Evolutionary conservation across 2,113 vertebrate species (phyloP), one percentile per base, ranked within the genome.

Genomic region (Aleadryas rufinucha): DNA sequence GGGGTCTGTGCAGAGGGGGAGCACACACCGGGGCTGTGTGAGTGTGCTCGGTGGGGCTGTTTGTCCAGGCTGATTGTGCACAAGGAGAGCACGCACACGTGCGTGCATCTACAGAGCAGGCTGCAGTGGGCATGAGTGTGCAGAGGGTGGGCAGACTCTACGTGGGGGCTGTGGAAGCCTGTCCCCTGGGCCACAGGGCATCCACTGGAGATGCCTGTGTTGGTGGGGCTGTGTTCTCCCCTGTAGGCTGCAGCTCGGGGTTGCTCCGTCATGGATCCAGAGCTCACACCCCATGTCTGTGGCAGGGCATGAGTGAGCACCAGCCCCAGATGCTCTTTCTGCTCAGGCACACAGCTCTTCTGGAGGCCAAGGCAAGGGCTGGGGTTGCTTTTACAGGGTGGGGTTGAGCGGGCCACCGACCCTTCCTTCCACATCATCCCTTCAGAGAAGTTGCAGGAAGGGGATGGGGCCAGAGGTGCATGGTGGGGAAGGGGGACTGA

Each of bases 361-460:
- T 1, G 4, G 33, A 9, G 6, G 2, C 3, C 0, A 4, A 30
- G 13, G 13, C 0, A 0, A 27, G 30, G 13, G 3, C 39, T 3
- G 1, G 26, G 12, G 16, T 49, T 61, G 30, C 23, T 4, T 10
- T 27, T 6, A 2, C 2, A 11, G 11, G 26, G 14, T 35, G 30
- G 28, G 3, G 11, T 11, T 72, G 14, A 2, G 22, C 6, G 0
- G 6, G 8, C 5, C 52, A 71, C 12, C 37, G 39, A 16, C 15
- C 9, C 30, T 74, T 85, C 26, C 9, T 75, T 31, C 42, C 27
- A 1, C 15, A 15, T 65, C 2, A 1, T 42, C 22, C 23, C 8
- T 39, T 70, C n/a, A 69, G 1, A 74, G 35, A 3, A 4, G 12
- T 69, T 45, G 15, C 66, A 79, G 80, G 52, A 89, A 50, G 30